Evolutionary conservation across 2,888 invertebrate genomes (phyloP), one percentile per base, ranked within the genome.

Genomic region (Argynnis bischoffii): DNA sequence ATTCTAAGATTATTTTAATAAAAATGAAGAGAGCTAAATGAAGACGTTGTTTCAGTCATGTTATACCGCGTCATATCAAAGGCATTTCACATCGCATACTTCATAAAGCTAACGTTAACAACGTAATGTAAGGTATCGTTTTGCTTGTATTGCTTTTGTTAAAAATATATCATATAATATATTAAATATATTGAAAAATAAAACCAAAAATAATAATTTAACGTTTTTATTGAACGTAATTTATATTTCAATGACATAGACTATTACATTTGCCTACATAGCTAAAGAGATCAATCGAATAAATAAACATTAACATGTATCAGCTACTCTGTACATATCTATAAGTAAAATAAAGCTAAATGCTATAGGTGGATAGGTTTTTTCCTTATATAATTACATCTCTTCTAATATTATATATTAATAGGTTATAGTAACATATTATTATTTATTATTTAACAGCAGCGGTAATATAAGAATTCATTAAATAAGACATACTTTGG

Each of bases 211-310:
- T 70, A 81, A 84, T 86, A 85, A 85, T 79, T 81, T 90, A 92
- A 89, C 89, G 82, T 87, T 92, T 89, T 92, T 90, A 92, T 89
- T 92, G 87, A 90, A 90, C 90, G 88, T 84, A 89, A 90, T 90
- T 87, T 82, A 87, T 88, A 85, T 77, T 76, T 76, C 71, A 80
- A 63, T 70, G 63, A 72, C 78, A 79, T 77, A 75, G 76, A 83
- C 86, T 86, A 88, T 86, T 89, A 90, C 87, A 89, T 83, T 79
- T 78, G 86, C 89, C 90, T 87, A 72, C 75, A 68, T 79, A 81
- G 79, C 76, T 83, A 77, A 77, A 85, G 84, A 85, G 84, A 85
- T 86, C 81, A 76, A 81, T 82, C 77, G 74, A 72, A 72, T 61
- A 77, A 83, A 87, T 79, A 78, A 78, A 82, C 81, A 80, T 79